Base-by-base conservation (phyloP, 2,113 vertebrate genomes). In the Elephantulus edwardii region DNA sequence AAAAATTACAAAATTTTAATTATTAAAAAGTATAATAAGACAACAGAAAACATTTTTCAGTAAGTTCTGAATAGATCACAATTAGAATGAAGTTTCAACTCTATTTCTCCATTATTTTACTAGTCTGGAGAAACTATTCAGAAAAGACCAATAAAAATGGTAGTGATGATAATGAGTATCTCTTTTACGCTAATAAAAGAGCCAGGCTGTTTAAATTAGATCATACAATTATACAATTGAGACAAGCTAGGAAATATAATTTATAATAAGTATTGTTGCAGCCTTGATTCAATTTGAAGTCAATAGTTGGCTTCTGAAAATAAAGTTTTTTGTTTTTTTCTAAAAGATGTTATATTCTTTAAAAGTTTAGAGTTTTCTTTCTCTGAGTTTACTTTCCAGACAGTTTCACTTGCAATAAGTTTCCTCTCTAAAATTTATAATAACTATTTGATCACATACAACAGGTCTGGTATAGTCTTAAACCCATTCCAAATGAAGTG, bases 101-200 rank as follows among this genome's bases (percentile, higher is more conserved):
- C 33, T 40, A 70, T 82, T 92, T 90, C 58, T 46, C 40, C 26
- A 88, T n/a, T 77, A 44, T 0, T 50, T 6, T 88, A 19, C 11
- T 46, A 50, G 5, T 56, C 72, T 40, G 5, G 11, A 60, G 64
- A 71, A 50, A 94, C 12, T 86, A 85, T 38, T 94, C 28, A 83
- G 24, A 56, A 22, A 76, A 83, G 9, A 30, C 35, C 56, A 87
- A 35, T 75, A 92, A 82, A 44, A 46, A 90, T 74, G 78, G 60
- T 11, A 86, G 30, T 46, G 60, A 33, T 68, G 8, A 81, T 40
- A 35, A 91, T 20, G 58, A 89, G 0, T 2, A 79, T 46, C 54
- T 84, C 82, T 77, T 90, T 81, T 79, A 89, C 76, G 19, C 46
- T 87, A 92, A 89, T 62, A 60, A 93, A 96, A 95, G 19, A 54